Conservation (phyloP, 2,888 invertebrate genomes). For the Leptinotarsa rubiginosa region DNA sequence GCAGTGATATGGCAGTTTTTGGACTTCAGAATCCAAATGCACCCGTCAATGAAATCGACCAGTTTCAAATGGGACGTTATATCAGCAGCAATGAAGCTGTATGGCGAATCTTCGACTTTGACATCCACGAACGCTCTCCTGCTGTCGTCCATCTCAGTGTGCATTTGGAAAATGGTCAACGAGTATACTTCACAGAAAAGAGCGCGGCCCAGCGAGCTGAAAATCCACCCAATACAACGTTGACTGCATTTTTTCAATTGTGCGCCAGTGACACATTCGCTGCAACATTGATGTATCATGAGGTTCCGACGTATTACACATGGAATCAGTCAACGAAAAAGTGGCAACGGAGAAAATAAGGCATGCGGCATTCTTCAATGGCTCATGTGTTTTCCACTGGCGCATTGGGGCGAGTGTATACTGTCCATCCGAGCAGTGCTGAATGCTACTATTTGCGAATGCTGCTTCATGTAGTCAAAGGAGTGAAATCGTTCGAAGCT, state of each 20-base stretch:
- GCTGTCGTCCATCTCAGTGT: slow-evolving; percentile 47
- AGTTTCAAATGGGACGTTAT: slow-evolving; percentile 49
- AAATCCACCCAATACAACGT: slow-evolving; percentile 53
- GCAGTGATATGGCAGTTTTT: slow-evolving; percentile 39
- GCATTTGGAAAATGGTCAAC: slow-evolving; percentile 46
- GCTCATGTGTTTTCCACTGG: slow-evolving; percentile 26
- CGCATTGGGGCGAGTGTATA: slow-evolving; percentile 54
- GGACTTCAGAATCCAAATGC: background rate
- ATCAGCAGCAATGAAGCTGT: slow-evolving; percentile 55
- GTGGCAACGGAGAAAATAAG: background rate
- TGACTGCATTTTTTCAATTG: slow-evolving; percentile 49
- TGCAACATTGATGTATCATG: slow-evolving; percentile 42
- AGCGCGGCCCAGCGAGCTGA: slow-evolving; percentile 40
- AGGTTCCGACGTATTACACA: slow-evolving; percentile 44
- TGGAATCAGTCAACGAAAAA: slow-evolving; percentile 40
- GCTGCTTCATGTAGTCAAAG: slow-evolving; percentile 53
- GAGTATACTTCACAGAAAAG: slow-evolving; percentile 37
- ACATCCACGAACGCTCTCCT: slow-evolving; percentile 55
- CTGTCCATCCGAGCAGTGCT: slow-evolving; percentile 54
- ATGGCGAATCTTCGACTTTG: slow-evolving; percentile 48
- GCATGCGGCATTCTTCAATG: background rate
- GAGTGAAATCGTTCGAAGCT: slow-evolving; percentile 55
- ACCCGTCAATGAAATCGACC: slow-evolving; percentile 50
- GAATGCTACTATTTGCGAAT: slow-evolving; percentile 58
- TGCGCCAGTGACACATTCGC: slow-evolving; percentile 41